Percentiles rank a stretch among this genome's conserved stretches.
These are phyloP conservation scores for Petrocephalus schoutedeni DNA, from an alignment of 2,797 vertebrate genomes.

Conservation along the genomic window DNA sequence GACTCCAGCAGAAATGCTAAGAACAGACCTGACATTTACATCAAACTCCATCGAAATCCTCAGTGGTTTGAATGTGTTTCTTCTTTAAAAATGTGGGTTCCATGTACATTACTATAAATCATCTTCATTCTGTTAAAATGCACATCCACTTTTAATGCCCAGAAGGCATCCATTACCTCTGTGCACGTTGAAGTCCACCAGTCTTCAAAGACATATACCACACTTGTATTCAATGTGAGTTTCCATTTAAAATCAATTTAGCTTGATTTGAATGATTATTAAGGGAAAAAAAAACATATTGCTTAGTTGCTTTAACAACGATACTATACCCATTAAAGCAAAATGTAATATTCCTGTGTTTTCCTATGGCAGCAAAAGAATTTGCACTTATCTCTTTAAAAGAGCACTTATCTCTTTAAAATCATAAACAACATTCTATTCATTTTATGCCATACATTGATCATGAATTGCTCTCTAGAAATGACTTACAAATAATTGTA, in stretches of 20 bases:
- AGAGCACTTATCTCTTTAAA: not conserved
- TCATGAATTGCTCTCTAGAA: not conserved
- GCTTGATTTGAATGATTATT: not conserved
- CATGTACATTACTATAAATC: conserved; percentile 67
- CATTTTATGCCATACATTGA: not conserved
- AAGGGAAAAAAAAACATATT: not conserved
- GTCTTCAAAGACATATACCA: conserved; percentile 70
- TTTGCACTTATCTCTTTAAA: not conserved
- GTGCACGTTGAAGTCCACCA: conserved; percentile 72
- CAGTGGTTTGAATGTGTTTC: conserved; percentile 7
- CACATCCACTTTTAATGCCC: conserved; percentile 73
- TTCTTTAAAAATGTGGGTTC: conserved; percentile 39
- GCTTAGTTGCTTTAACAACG: not conserved
- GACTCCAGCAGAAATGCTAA: not conserved
- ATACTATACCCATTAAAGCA: not conserved
- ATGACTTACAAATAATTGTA: not conserved
- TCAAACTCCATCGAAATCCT: not conserved
- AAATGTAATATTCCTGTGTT: not conserved
- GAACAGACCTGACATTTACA: not conserved
- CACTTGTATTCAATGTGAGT: conserved; percentile 60
- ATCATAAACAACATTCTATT: not conserved
- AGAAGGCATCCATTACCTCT: conserved; percentile 72
- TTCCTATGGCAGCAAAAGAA: not conserved
- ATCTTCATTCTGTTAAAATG: conserved; percentile 59
- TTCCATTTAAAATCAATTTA: conserved; percentile 53